These are phyloP conservation scores for Talpa occidentalis DNA, from an alignment of 2,113 vertebrate species.

Conservation along the genomic window DNA sequence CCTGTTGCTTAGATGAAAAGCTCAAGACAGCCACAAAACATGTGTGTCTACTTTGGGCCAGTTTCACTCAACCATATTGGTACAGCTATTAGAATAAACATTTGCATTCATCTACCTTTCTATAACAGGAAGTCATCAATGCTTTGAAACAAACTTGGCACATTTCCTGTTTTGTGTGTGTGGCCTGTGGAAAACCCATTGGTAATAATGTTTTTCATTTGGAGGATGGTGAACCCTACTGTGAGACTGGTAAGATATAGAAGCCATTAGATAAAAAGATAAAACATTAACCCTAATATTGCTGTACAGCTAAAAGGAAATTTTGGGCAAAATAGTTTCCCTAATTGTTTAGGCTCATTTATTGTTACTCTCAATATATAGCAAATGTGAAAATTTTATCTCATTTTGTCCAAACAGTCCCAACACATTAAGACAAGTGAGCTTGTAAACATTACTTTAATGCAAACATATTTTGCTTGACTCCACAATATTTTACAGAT, in stretches of 20 bases:
- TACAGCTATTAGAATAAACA: neutral
- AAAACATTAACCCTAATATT: neutral
- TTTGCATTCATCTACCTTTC: conserved; percentile 62
- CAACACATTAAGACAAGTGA: conserved; percentile 32
- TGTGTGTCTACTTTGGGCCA: neutral
- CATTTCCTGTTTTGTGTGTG: conserved; percentile 95
- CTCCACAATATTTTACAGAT: neutral
- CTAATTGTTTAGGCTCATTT: neutral
- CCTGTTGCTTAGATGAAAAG: neutral
- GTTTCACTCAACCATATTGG: neutral
- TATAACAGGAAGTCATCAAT: conserved; percentile 95
- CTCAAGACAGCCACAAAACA: neutral
- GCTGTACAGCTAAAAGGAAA: neutral
- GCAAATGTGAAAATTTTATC: neutral
- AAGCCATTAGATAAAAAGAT: neutral
- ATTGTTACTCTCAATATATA: neutral
- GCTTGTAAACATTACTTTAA: neutral
- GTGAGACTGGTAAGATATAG: conserved; percentile 92
- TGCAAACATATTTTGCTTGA: conserved; percentile 34
- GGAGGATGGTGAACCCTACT: conserved; percentile 98
- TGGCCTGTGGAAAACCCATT: conserved; percentile 96
- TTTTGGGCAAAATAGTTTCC: neutral
- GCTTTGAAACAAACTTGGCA: conserved; percentile 99
- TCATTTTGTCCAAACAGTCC: conserved; percentile 1
- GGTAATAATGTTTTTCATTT: conserved; percentile 96